Evolutionary conservation across 2,113 vertebrate genomes (phyloP).

Genomic region (Brachypodius melanocephalos): DNA sequence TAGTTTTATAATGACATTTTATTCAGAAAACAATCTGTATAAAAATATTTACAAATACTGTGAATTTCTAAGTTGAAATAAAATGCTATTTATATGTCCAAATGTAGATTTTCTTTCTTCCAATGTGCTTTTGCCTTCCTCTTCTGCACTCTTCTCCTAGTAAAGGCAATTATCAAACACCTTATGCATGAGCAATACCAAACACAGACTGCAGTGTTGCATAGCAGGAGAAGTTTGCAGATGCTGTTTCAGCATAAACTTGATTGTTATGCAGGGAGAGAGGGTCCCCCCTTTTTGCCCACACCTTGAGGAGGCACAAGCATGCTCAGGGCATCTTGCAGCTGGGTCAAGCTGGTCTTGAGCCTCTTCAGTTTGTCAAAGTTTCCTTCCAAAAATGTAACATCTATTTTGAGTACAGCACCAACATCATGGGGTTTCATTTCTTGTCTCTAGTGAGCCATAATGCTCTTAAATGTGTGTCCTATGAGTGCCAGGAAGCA

Average conservation of each 20-base stretch:
- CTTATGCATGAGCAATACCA: background rate
- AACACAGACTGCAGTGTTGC: background rate
- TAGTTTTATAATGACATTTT: slow-evolving; percentile 40
- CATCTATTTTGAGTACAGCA: background rate
- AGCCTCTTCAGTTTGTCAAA: background rate
- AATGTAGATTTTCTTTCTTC: background rate
- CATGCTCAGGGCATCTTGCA: background rate
- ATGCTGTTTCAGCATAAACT: background rate
- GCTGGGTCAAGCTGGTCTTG: background rate
- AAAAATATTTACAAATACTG: slow-evolving; percentile 39
- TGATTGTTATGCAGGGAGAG: background rate
- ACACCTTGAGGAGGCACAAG: background rate
- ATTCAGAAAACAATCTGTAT: slow-evolving; percentile 32
- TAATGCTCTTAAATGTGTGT: accelerated
- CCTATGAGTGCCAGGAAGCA: accelerated
- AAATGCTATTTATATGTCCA: background rate
- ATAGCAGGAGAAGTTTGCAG: background rate
- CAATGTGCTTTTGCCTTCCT: background rate
- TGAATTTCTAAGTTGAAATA: slow-evolving; percentile 6
- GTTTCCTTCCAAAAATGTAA: background rate
- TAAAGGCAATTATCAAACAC: background rate
- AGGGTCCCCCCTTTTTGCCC: too few relatives aligned
- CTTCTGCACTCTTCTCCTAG: background rate
- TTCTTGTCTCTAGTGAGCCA: background rate
- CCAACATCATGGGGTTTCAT: background rate